Evolutionary conservation across 2,113 vertebrate species (phyloP), one percentile per base, ranked within the genome.

Genomic region (Haliaeetus leucogaster): DNA sequence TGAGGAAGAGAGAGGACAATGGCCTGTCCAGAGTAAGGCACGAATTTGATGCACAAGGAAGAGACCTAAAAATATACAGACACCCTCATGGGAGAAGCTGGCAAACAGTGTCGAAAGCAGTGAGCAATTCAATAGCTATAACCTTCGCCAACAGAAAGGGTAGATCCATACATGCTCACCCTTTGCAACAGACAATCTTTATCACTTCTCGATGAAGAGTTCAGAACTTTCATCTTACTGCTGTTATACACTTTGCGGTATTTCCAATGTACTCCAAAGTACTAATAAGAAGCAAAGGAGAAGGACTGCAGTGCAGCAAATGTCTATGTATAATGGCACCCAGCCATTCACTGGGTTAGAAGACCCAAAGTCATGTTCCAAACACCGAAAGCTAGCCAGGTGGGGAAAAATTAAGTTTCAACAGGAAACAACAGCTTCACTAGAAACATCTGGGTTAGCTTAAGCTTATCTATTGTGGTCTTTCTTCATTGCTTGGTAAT

Each of bases 221-320:
- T 76, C 62, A 86, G 58, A 59, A 80, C 25, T 86, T 89, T 72
- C 25, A 27, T 63, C 26, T 72, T 78, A 16, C 36, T 70, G 27
- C 34, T 77, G 9, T 80, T 73, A 30, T 1, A 62, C 0, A 0
- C 5, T n/a, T 65, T 27, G 6, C 4, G 3, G 17, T n/a, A 38
- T 47, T 80, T 94, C 14, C 48, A 83, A 1, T 47, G 7, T 52
- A 40, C 32, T 53, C 38, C 7, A 36, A 72, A 89, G 25, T 27
- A 59, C 7, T 20, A 79, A 82, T 10, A 45, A 58, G 32, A 55
- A 61, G 7, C 15, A 77, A 68, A 67, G 22, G 5, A 67, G 59
- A 23, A 59, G 45, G 36, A 72, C 36, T 48, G 10, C 26, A 68
- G 48, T 40, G 22, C 48, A 56, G 43, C 14, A 58, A 59, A 80